Evolutionary conservation across 53 echinoderm and acorn worm species (phyloP).

Genomic region (Temnopleurus reevesii): DNA sequence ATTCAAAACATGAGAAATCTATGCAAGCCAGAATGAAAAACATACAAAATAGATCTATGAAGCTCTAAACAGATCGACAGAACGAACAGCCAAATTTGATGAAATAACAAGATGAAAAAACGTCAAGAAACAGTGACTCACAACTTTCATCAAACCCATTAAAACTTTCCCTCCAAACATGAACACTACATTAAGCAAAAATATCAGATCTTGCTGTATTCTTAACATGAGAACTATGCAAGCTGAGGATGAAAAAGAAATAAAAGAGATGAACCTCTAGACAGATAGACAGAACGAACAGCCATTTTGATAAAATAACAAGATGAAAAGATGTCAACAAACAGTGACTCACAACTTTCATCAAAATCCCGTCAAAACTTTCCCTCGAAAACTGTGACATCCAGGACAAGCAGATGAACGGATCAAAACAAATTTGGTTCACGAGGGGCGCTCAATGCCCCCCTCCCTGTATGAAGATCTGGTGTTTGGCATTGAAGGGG

Average conservation of each 20-base stretch:
- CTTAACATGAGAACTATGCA: too few species aligned
- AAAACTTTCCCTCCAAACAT: too few species aligned
- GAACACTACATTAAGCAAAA: too few species aligned
- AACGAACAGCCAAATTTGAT: neutral
- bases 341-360: neutral
- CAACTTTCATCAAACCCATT: too few species aligned
- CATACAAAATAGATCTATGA: neutral
- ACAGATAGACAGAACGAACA: neutral
- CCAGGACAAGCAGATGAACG: constrained; percentile 43
- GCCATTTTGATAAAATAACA: neutral
- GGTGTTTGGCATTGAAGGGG: constrained; percentile 28
- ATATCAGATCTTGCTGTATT: too few species aligned
- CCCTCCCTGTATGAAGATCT: constrained; percentile 1
- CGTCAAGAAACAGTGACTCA: constrained; percentile 24
- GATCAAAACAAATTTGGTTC: constrained; percentile 49
- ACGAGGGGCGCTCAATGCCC: neutral
- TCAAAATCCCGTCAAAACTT: constrained; percentile 19
- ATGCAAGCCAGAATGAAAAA: neutral
- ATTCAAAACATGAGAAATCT: too few species aligned
- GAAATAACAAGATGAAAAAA: neutral
- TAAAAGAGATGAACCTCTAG: neutral
- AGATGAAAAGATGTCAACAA: constrained; percentile 17
- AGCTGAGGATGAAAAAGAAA: neutral
- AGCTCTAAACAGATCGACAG: neutral
- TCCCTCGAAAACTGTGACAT: constrained; percentile 27